Evolutionary conservation across 2,797 vertebrate species (phyloP).

Genomic region (Oophaga sylvatica): DNA sequence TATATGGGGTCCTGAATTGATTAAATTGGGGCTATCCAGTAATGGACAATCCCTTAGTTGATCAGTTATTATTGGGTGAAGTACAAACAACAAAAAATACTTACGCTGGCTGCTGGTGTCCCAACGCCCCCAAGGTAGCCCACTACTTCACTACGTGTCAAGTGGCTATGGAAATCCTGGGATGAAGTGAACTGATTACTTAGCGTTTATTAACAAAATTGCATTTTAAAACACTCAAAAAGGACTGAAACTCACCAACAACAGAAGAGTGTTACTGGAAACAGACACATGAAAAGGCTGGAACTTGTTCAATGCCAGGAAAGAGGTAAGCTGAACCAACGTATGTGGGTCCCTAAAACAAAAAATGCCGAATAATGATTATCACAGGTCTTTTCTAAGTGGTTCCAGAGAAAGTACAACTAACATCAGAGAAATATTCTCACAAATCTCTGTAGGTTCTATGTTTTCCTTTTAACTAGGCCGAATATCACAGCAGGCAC

Average conservation of each 20-base stretch:
- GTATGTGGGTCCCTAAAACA: constrained; percentile 87
- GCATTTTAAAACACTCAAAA: not conserved
- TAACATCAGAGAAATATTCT: not conserved
- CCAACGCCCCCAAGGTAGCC: constrained; percentile 96
- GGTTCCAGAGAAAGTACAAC: not conserved
- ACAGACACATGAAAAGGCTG: constrained; percentile 96
- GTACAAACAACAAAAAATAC: constrained; percentile 59
- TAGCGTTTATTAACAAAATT: not conserved
- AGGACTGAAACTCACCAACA: constrained; percentile 79
- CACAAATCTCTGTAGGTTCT: not conserved
- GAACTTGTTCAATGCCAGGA: constrained; percentile 93
- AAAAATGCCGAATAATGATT: not conserved
- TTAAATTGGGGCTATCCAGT: too few species aligned
- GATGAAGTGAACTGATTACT: not conserved
- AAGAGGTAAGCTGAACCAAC: constrained; percentile 90
- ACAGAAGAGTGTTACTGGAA: constrained; percentile 92
- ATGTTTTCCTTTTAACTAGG: not conserved
- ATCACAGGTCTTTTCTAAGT: not conserved
- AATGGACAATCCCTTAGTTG: too few species aligned
- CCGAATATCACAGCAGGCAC: not conserved
- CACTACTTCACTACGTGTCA: constrained; percentile 93
- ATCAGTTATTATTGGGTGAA: not conserved
- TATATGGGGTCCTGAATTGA: too few species aligned
- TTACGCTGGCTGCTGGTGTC: constrained; percentile 92
- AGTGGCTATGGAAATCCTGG: constrained; percentile 96